Percentiles rank a stretch among this genome's conserved stretches.
phyloP scores from a whole-genome alignment of 2,113 vertebrate genomes.

The Micromys minutus region DNA sequence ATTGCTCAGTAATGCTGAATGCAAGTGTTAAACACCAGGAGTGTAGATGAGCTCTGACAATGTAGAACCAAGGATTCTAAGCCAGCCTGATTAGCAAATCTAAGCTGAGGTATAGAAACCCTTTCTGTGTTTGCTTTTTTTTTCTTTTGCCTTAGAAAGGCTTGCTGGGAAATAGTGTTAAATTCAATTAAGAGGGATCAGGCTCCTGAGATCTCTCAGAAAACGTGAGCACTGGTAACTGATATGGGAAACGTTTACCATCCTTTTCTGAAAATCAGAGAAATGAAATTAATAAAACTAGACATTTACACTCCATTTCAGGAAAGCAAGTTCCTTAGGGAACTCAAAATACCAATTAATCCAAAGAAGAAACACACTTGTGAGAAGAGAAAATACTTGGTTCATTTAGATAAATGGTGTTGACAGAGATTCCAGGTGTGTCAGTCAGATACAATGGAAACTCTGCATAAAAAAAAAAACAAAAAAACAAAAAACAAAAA shows the following conservation, averaged over 20 bases:
- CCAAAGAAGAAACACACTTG: background rate
- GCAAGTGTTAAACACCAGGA: background rate
- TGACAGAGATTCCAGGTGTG: background rate
- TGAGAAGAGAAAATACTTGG: background rate
- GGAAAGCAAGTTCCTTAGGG: background rate
- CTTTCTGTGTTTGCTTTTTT: background rate
- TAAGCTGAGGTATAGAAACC: background rate
- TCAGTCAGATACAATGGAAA: background rate
- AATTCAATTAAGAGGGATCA: background rate
- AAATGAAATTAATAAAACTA: background rate
- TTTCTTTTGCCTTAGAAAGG: background rate
- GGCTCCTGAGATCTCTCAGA: background rate
- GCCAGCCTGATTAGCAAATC: background rate
- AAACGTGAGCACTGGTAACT: background rate
- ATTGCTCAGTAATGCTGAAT: background rate
- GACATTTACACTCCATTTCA: constrained; percentile 29
- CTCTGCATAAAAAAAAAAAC: background rate
- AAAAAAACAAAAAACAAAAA: too few relatives aligned
- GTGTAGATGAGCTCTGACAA: background rate
- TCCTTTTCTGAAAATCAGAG: constrained; percentile 36
- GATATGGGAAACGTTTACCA: background rate
- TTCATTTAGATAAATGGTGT: background rate
- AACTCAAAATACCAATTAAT: constrained; percentile 1
- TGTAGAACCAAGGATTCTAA: background rate
- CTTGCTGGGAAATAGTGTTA: background rate